phyloP scores from a whole-genome alignment of 2,113 vertebrate genomes.

The Mirza zaza region DNA sequence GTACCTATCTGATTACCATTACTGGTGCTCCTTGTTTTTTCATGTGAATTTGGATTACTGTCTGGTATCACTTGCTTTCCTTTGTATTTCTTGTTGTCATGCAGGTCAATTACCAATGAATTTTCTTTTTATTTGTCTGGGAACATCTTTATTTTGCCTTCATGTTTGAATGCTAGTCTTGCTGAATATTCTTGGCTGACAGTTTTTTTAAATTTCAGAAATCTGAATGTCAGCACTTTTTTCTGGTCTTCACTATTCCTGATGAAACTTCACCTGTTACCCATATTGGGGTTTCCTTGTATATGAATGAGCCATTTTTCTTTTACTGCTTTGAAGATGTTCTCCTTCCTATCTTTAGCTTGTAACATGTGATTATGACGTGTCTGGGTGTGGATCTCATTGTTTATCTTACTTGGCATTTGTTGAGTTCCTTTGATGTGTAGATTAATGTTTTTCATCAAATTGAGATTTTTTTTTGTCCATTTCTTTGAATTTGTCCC shows the following conservation, averaged over 20 bases:
- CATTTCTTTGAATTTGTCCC: background rate
- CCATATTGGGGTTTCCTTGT: background rate
- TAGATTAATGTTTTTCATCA: background rate
- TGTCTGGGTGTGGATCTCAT: background rate
- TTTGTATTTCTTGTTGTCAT: constrained; percentile 10
- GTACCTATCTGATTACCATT: background rate
- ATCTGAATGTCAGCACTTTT: background rate
- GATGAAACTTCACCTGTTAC: background rate
- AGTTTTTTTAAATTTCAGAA: background rate
- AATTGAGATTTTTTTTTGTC: background rate
- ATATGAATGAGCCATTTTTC: background rate
- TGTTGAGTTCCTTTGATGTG: background rate
- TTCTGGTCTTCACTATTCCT: background rate
- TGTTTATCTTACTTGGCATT: background rate
- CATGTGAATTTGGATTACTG: constrained; percentile 13
- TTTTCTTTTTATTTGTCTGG: background rate
- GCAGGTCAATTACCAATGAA: background rate
- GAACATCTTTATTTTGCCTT: constrained; percentile 16
- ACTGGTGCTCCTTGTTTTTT: background rate
- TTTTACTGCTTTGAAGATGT: background rate
- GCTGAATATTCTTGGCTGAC: background rate
- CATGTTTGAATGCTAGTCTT: constrained; percentile 30
- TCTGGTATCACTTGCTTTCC: background rate
- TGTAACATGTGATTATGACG: background rate
- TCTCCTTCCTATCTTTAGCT: background rate